phyloP scores from a whole-genome alignment of 2,113 vertebrate species.

The Myotis yumanensis region DNA sequence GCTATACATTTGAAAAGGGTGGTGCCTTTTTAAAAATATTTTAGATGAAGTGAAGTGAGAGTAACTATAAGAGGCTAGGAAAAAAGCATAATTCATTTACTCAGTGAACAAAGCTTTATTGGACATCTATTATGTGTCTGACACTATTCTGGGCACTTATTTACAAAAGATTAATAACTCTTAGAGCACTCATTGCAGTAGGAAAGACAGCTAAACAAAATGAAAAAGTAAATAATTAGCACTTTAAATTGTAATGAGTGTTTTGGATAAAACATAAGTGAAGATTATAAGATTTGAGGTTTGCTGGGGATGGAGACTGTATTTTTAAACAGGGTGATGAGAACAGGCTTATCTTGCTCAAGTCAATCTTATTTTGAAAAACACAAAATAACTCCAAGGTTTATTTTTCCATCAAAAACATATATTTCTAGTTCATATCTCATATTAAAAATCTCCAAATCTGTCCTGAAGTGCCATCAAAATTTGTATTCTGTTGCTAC shows the following conservation, averaged over 20 bases:
- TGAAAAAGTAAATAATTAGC: neutral
- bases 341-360: neutral
- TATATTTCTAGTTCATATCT: neutral
- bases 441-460: neutral
- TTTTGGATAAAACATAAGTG: neutral
- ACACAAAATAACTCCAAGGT: neutral
- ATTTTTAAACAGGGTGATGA: neutral
- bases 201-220: neutral
- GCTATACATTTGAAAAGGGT: neutral
- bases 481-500: neutral
- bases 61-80: neutral
- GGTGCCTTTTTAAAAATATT: neutral
- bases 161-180: neutral
- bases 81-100: neutral
- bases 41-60: neutral
- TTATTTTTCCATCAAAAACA: neutral
- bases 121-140: neutral
- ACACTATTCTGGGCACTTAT: neutral
- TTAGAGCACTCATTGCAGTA: neutral
- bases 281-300: neutral
- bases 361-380: neutral
- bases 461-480: neutral
- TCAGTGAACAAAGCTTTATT: neutral
- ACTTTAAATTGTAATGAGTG: neutral
- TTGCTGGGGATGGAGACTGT: neutral